Conservation (phyloP, 2,888 invertebrate genomes). For the Drosophila barbarae region DNA sequence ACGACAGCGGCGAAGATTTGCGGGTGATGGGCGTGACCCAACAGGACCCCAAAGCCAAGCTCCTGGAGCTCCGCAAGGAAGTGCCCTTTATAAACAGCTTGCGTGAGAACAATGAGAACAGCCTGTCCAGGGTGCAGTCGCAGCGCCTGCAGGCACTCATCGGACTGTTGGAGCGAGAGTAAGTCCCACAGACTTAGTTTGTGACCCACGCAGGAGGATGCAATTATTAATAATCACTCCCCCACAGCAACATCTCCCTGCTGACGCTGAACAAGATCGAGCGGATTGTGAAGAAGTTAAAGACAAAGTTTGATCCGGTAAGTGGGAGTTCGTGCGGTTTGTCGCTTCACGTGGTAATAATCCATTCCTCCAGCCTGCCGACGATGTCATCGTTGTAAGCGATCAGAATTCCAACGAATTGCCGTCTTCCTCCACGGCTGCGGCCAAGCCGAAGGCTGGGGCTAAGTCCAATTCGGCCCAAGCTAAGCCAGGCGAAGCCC, state of each 20-base stretch:
- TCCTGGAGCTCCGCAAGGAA: constrained; percentile 80
- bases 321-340: not conserved
- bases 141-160: constrained; percentile 69
- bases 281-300: constrained; percentile 11
- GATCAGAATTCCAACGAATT: not conserved
- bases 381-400: constrained; percentile 6
- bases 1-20: constrained; percentile 31
- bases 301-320: constrained; percentile 19
- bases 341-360: not conserved
- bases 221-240: not conserved
- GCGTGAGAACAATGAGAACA: constrained; percentile 78
- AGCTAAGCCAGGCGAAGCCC: not conserved
- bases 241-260: constrained; percentile 8
- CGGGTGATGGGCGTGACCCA: constrained; percentile 4
- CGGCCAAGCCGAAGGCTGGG: not conserved
- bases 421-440: not conserved
- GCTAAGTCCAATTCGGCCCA: not conserved
- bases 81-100: constrained; percentile 87
- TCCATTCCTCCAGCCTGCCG: not conserved
- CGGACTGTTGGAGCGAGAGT: constrained; percentile 65
- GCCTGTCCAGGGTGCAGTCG: constrained; percentile 53
- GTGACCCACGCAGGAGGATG: no score
- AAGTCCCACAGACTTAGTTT: constrained; percentile 6
- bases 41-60: constrained; percentile 17
- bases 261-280: constrained; percentile 17